phyloP scores from a whole-genome alignment of 2,888 invertebrate genomes.

The Harpagoxenus sublaevis region DNA sequence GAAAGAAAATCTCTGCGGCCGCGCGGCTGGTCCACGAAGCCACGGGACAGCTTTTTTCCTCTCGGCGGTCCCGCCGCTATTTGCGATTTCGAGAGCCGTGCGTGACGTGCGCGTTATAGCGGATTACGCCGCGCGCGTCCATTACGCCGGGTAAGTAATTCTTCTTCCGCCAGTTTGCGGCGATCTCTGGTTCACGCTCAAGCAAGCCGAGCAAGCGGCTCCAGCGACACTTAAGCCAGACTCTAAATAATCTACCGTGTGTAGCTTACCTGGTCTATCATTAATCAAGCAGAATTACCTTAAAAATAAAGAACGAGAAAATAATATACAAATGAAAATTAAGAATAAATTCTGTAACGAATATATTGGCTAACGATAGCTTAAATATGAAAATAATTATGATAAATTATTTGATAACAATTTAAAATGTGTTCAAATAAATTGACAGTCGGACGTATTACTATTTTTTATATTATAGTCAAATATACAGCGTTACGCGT shows the following conservation, averaged over 20 bases:
- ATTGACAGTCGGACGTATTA: not conserved
- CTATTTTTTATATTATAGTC: not conserved
- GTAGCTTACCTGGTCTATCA: not conserved
- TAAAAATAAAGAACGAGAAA: not conserved
- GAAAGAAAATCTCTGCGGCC: constrained; percentile 56
- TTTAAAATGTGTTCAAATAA: not conserved
- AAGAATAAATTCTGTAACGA: not conserved
- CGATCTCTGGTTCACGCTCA: constrained; percentile 12
- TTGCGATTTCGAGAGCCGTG: constrained; percentile 60
- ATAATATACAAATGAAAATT: not conserved
- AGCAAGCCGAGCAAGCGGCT: not conserved
- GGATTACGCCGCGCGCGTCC: constrained; percentile 40
- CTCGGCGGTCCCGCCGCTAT: constrained; percentile 19
- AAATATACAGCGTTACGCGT: not conserved
- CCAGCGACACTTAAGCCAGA: constrained; percentile 7
- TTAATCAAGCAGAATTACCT: constrained; percentile 22
- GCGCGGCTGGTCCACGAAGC: constrained; percentile 51
- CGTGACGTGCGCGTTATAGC: constrained; percentile 43
- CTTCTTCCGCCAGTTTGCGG: constrained; percentile 42
- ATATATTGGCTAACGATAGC: not conserved
- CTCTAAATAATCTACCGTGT: constrained; percentile 35
- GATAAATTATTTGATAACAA: not conserved
- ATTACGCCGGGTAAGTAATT: constrained; percentile 44
- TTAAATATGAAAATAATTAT: not conserved
- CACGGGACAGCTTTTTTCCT: constrained; percentile 54